These are phyloP conservation scores for Shargacucullia verbasci DNA, from an alignment of 2,888 invertebrate species.

Conservation along the genomic window DNA sequence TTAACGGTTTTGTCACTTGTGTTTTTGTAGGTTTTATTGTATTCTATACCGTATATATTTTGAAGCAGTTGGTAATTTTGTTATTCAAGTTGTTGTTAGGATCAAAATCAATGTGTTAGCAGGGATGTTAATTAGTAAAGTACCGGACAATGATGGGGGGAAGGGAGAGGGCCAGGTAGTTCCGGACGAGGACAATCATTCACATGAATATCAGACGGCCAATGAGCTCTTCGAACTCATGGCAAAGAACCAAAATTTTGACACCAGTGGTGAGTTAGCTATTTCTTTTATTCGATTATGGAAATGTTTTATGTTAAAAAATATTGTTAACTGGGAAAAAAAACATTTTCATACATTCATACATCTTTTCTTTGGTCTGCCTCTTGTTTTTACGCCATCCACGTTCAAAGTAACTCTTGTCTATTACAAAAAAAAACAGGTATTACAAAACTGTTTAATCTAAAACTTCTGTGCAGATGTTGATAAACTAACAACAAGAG, in stretches of 20 bases:
- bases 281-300: no score
- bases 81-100: slow-evolving; percentile 50
- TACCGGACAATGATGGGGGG: slow-evolving; percentile 65
- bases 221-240: slow-evolving; percentile 76
- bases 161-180: slow-evolving; percentile 45
- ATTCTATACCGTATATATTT: slow-evolving; percentile 52
- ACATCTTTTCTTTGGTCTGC: no score
- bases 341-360: no score
- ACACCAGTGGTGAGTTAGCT: slow-evolving; percentile 60
- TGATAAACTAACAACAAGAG: slow-evolving; percentile 69
- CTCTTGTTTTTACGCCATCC: no score
- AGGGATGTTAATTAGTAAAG: slow-evolving; percentile 76
- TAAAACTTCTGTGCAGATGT: slow-evolving; percentile 59
- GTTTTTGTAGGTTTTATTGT: slow-evolving; percentile 70
- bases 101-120: slow-evolving; percentile 69
- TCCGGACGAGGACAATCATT: slow-evolving; percentile 42
- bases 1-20: slow-evolving; percentile 69
- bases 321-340: no score
- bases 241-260: slow-evolving; percentile 67
- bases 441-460: no score
- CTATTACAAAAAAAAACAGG: no score
- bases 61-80: slow-evolving; percentile 53
- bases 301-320: no score
- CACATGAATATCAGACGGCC: slow-evolving; percentile 71
- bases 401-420: no score